A percentile compares a stretch with the other conserved stretches of the same genome.
These are phyloP conservation scores for Podarcis raffonei DNA, from an alignment of 2,113 vertebrate genomes.

Conservation along the genomic window DNA sequence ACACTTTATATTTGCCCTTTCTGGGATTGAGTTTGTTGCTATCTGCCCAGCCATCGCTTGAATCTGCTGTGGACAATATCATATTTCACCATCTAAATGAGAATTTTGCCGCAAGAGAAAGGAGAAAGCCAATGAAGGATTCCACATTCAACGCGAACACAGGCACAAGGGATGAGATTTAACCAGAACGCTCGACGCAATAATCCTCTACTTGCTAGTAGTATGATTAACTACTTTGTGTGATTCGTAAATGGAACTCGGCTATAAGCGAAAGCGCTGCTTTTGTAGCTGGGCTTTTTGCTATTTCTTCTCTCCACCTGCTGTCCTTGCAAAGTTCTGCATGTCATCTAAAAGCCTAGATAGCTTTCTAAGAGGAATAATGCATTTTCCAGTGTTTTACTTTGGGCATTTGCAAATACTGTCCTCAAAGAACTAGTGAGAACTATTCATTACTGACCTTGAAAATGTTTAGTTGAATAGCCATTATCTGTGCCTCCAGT, in stretches of 20 bases:
- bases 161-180: not conserved
- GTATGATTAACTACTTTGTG: not conserved
- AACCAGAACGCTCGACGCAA: not conserved
- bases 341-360: not conserved
- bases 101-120: not conserved
- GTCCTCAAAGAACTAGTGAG: not conserved
- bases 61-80: not conserved
- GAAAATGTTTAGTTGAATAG: not conserved
- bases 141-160: not conserved
- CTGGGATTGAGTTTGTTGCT: not conserved
- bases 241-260: not conserved
- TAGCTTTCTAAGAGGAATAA: not conserved
- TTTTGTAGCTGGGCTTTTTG: not conserved
- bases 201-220: not conserved
- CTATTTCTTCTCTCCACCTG: not conserved
- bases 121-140: not conserved
- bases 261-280: not conserved
- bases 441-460: not conserved
- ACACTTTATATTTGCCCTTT: conserved; percentile 3
- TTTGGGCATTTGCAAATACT: not conserved
- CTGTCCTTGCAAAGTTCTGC: not conserved
- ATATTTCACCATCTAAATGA: not conserved
- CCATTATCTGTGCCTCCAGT: not conserved
- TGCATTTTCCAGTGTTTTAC: not conserved
- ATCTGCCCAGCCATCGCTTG: not conserved